Base-by-base conservation (phyloP, 2,888 invertebrate species). In the Cheilosia grossa region DNA sequence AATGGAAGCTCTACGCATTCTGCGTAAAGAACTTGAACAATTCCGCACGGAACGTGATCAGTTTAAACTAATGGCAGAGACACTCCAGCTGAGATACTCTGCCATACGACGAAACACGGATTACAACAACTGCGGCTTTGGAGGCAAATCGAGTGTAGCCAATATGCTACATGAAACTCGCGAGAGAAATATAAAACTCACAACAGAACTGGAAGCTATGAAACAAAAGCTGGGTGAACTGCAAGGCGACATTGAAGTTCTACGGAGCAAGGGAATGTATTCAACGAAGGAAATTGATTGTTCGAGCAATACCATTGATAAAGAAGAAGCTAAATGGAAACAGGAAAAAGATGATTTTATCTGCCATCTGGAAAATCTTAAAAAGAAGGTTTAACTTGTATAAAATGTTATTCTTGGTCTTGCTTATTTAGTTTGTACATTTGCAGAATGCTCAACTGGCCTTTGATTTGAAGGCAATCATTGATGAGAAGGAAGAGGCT, bases 401-500 rank as follows among this genome's bases (percentile, higher is more conserved):
- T 13, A 15, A 5, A 15, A 24, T n/a, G 47, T 27, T 10, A 17
- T 27, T 13, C 0, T 10, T 6, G 37, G 37, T 63, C 19, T 21
- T 9, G 13, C 13, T 51, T 1, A 51, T 1, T 13, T 51, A 2
- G 24, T 2, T 27, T 2, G 1, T 15, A 30, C 64, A 24, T 21
- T 79, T 89, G 51, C 89, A 96, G 95, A 96, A 94, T 90, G 93
- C 94, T 87, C 96, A 96, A 91, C 91, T 97, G 59, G 95, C 96
- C 89, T 93, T 94, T 56, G 97, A 97, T 91, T 93, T 97, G 40
- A 94, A 96, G 90, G 94, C 95, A 6, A 94, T 96, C 33, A 91
- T 97, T 54, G 97, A 97, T 91, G 97, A 97, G 90, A 97, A 97
- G 89, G 97, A 97, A 89, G 97, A 97, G 89, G 91, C 96, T 40